Percentiles rank a stretch among this genome's conserved stretches.
These are phyloP conservation scores for Agrochola lota DNA, from an alignment of 2,888 invertebrate genomes.

Conservation along the genomic window DNA sequence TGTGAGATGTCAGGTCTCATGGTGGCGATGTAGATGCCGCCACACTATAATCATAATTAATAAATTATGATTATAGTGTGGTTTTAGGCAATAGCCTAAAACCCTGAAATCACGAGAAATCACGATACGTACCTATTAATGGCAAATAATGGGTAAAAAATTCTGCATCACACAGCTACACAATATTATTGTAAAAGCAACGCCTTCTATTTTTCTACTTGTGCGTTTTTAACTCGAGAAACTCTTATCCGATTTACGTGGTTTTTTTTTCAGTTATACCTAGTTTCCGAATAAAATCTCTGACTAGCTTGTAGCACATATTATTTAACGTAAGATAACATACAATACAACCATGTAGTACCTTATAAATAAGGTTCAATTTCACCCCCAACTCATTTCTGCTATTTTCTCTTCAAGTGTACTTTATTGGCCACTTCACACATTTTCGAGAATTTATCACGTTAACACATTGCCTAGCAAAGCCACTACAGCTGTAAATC, in stretches of 20 bases:
- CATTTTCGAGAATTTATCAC: slow-evolving; percentile 49
- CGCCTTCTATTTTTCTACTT: too few species aligned
- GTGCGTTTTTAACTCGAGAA: too few species aligned
- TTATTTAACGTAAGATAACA: not conserved
- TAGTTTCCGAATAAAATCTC: too few species aligned
- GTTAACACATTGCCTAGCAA: slow-evolving; percentile 30
- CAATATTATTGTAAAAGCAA: too few species aligned
- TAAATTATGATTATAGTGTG: too few species aligned
- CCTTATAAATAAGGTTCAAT: slow-evolving; percentile 10
- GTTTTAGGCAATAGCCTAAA: too few species aligned
- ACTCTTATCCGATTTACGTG: too few species aligned
- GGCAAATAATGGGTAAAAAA: not conserved
- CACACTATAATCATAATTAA: not conserved
- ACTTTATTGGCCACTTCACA: slow-evolving; percentile 44
- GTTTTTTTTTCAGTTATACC: not conserved
- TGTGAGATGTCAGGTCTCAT: too few species aligned
- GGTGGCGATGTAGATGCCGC: too few species aligned
- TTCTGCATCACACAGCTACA: too few species aligned
- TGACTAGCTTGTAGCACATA: not conserved
- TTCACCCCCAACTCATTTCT: not conserved
- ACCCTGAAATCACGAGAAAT: too few species aligned
- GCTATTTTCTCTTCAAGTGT: slow-evolving; percentile 42
- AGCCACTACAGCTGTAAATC: slow-evolving; percentile 57
- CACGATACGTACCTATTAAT: too few species aligned
- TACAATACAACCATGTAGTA: not conserved